Percentiles rank a stretch among this genome's conserved stretches.
Conservation (phyloP, 2,113 vertebrate species). For the Perognathus longimembris region DNA sequence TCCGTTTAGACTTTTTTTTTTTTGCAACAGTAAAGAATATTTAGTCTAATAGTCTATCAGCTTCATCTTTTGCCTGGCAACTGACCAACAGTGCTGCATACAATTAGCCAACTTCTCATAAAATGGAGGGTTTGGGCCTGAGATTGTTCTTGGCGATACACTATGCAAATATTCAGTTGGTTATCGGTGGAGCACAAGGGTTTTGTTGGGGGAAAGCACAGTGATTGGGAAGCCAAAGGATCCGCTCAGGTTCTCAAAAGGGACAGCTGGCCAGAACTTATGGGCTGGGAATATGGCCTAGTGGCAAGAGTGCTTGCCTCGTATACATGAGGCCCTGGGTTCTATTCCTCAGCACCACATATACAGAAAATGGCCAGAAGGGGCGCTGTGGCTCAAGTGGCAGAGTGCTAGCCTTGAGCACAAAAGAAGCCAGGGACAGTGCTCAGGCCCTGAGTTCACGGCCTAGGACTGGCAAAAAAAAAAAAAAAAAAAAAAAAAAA, state of each 20-base stretch:
- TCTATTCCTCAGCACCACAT: no score
- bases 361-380: no score
- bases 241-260: not conserved
- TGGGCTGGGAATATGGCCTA: no score
- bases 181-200: slow-evolving; percentile 34
- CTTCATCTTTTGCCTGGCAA: slow-evolving; percentile 62
- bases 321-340: no score
- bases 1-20: not conserved
- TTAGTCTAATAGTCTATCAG: slow-evolving; percentile 74
- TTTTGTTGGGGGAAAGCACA: slow-evolving; percentile 27
- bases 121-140: slow-evolving; percentile 35
- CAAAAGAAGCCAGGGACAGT: no score
- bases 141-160: slow-evolving; percentile 74
- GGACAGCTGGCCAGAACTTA: not conserved
- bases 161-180: slow-evolving; percentile 68
- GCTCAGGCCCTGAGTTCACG: not conserved
- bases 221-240: not conserved
- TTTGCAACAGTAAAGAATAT: slow-evolving; percentile 57
- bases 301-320: no score
- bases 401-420: no score
- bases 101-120: slow-evolving; percentile 61
- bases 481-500: no score
- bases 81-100: not conserved
- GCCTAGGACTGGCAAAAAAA: no score
- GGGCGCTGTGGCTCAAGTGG: no score